Base-by-base conservation (phyloP, 2,888 invertebrate species). In the Auanema sp. region DNA sequence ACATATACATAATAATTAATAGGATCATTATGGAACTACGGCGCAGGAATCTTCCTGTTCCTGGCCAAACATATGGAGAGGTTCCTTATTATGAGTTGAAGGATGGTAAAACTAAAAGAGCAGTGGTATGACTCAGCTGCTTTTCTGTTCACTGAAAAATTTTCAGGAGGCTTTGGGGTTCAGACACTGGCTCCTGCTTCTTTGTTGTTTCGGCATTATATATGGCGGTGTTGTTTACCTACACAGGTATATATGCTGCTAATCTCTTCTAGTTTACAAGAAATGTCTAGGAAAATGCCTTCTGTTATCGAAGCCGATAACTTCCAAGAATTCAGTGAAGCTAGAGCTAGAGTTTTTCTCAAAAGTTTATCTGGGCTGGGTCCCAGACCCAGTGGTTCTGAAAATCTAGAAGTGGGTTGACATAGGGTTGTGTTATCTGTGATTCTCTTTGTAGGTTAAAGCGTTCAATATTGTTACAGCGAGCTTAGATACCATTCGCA, bases 321-420 rank as follows among this genome's bases (percentile, higher is more conserved):
- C 0, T 64, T 55, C 52, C 63, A 68, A 21, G 54, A 68, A 11
- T 74, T 74, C 66, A 69, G 69, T 55, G 74, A 74, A 43, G 56
- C 49, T 21, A 68, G 80, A 8, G 81, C 81, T 11, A 67, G 81
- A 6, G 56, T 59, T 0, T 49, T 78, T 8, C 74, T 81, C 23
- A 79, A 75, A 64, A 47, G 72, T 33, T 55, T 82, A 10, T 65
- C 77, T 0, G 72, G 66, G 11, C 67, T 81, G 18, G 82, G 82
- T 10, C 81, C 82, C 4, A 58, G 82, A 18, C 77, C 79, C 8
- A 79, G 79, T 71, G 82, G 82, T 6, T 80, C 80, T 6, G 68
- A 65, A 0, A 75, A 75, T 18, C 68, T 76, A 12, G 82, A 82
- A 64, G 79, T 47, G 47, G 10, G 21, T 47, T 47, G n/a, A n/a